Base-by-base conservation (phyloP, 1,140 invertebrate species). In the Metopolophium dirhodum region DNA sequence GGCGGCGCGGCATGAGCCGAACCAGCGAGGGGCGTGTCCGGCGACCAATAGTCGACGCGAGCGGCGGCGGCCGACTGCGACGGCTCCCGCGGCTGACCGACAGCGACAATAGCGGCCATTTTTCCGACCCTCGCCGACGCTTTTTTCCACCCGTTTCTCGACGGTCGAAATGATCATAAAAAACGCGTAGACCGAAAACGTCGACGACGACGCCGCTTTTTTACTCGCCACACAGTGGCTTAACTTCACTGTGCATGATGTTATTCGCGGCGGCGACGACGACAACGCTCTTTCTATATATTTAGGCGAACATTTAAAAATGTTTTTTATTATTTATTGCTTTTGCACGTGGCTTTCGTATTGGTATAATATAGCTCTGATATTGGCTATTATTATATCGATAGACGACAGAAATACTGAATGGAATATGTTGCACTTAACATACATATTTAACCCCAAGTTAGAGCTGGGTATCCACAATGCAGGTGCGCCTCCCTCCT, bases 41-140 rank as follows among this genome's bases (percentile, higher is more conserved):
- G n/a, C 88, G 54, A 90, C 88, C 88, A 90, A 90, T 90, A 30
- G 88, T 45, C 37, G 37, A 30, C 88, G 3, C 11, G 41, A 11
- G 26, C 88, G 54, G 35, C 23, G 7, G 2, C 35, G n/a, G 49
- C 8, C 87, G 85, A 22, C 37, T 23, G 37, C 61, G 83, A 87
- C 30, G 49, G n/a, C 51, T 88, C 49, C 47, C 86, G 88, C 47
- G n/a, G 0, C 87, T 35, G 87, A 88, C 88, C 54, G 88, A 41
- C 54, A 11, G 7, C 88, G 51, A 57, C 88, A 37, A 0, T 23
- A 61, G 26, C 88, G 88, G 88, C 88, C 88, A 90, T 90, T 90
- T 90, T 90, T 89, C 87, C 87, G 18, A 3, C 14, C n/a, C 49
- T 37, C 30, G 20, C 47, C 26, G 83, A 14, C 45, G 47, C 11